These are phyloP conservation scores for Clarias fuscus DNA, from an alignment of 2,797 vertebrate genomes.

Conservation along the genomic window DNA sequence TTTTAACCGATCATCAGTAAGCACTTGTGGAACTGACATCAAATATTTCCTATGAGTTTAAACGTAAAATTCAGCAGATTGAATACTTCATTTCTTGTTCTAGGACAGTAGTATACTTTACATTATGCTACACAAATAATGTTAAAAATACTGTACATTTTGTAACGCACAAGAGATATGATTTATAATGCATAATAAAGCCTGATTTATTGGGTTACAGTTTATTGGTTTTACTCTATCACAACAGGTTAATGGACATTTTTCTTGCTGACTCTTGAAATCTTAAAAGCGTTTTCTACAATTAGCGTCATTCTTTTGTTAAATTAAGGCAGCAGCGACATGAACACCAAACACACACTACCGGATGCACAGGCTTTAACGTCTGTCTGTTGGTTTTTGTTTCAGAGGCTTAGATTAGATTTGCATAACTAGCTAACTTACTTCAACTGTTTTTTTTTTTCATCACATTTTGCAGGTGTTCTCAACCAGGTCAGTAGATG, in stretches of 20 bases:
- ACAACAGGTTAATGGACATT: background rate
- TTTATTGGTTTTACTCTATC: background rate
- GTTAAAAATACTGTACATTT: background rate
- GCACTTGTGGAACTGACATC: background rate
- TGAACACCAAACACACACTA: background rate
- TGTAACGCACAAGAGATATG: background rate
- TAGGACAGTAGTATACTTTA: background rate
- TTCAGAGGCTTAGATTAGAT: background rate
- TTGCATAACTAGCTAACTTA: background rate
- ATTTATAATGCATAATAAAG: background rate
- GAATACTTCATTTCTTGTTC: too few species aligned
- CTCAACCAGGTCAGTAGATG: background rate
- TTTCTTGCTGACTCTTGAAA: background rate
- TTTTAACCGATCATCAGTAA: background rate
- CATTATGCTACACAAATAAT: background rate
- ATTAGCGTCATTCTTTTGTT: background rate
- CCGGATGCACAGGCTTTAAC: background rate
- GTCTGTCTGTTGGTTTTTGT: background rate
- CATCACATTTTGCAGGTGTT: background rate
- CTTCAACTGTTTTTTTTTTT: background rate
- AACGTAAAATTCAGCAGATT: too few species aligned
- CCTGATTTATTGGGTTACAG: background rate
- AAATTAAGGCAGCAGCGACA: background rate
- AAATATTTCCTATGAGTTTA: background rate
- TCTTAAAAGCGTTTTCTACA: background rate